Base-by-base conservation (phyloP, 1,140 invertebrate genomes). In the Conopomorpha cramerella region DNA sequence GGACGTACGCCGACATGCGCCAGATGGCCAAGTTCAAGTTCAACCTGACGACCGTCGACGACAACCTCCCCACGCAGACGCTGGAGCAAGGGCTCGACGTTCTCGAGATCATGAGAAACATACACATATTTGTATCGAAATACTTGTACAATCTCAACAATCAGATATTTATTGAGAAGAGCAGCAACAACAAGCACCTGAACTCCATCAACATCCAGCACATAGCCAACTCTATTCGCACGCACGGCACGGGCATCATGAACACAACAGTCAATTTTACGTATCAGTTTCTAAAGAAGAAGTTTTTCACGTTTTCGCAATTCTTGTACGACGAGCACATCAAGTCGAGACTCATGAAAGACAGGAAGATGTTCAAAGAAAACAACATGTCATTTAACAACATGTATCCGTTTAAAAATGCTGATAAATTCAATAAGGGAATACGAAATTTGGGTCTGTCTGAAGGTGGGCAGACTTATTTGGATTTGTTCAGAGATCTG, bases 241-340 rank as follows among this genome's bases (percentile, higher is more conserved):
- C 96, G 0, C 96, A 99, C 70, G 97, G 97, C 16, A 93, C 90
- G 14, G 97, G 97, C 2, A 95, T 99, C 34, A 95, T 98, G 84
- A 98, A 96, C 55, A 98, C 95, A 0, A 96, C 95, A 1, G 86
- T 98, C 0, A 98, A 99, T 64, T 96, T 94, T 64, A 95, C 94
- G 0, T 99, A 98, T 77, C 95, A 97, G 72, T 98, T 97, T 77
- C 78, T 99, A 28, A 84, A 91, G 39, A 89, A 95, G 39, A 98
- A 99, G 71, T 91, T 99, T 50, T 90, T 90, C 46, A 89, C 89
- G 2, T 97, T 99, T 64, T 99, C 96, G 1, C 95, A 98, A 70
- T 99, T 99, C 70, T 84, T 99, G 49, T 99, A 91, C 66, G 96
- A 99, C 73, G 97, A 99, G 74, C 95, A 97, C 51, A 98, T 99